phyloP scores from a whole-genome alignment of 2,888 invertebrate genomes.

The Brachycybe producta region DNA sequence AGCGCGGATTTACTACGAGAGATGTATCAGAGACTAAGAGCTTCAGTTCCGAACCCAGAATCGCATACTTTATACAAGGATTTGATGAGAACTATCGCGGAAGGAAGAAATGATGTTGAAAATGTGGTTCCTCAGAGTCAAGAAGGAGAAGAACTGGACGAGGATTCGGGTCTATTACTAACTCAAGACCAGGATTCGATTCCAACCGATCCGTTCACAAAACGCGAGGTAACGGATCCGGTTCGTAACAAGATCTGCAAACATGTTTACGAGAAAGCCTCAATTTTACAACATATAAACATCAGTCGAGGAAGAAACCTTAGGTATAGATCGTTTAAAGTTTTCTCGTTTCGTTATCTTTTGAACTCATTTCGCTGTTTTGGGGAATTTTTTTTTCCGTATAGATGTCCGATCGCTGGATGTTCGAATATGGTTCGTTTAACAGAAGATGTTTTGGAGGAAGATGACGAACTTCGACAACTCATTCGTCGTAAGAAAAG shows the following conservation, averaged over 20 bases:
- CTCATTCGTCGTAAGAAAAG: background rate
- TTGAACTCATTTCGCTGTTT: background rate
- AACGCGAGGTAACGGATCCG: slow-evolving; percentile 15
- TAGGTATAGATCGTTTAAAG: too few species aligned
- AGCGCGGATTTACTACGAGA: too few species aligned
- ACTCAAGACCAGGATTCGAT: background rate
- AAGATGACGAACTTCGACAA: background rate
- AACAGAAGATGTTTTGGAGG: background rate
- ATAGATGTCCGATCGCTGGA: slow-evolving; percentile 11
- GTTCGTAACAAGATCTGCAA: slow-evolving; percentile 17
- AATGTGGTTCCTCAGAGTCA: too few species aligned
- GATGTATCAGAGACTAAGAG: too few species aligned
- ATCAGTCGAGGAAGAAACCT: background rate
- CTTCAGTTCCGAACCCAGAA: too few species aligned
- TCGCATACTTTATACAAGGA: too few species aligned
- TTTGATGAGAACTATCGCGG: too few species aligned
- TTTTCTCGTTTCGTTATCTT: background rate
- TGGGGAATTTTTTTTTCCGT: too few species aligned
- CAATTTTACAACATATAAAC: slow-evolving; percentile 13
- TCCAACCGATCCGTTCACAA: slow-evolving; percentile 15
- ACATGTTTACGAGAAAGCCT: slow-evolving; percentile 15
- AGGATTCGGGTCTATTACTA: too few species aligned
- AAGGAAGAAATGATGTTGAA: too few species aligned
- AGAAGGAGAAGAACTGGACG: too few species aligned
- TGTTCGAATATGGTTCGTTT: background rate